Base-by-base conservation (phyloP, 2,113 vertebrate species). In the Phoenicopterus ruber region DNA sequence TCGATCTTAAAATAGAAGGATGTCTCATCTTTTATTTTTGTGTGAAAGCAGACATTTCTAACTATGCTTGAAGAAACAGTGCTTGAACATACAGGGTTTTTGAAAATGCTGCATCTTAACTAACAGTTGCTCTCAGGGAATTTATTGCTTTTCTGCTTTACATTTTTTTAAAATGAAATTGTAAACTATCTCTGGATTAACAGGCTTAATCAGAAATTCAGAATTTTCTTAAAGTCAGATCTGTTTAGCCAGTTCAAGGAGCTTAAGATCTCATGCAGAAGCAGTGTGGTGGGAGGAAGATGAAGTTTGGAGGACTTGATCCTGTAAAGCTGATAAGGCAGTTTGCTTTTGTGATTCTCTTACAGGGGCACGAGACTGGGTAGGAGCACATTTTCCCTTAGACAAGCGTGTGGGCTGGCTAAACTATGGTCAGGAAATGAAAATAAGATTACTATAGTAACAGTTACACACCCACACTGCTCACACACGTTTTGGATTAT, bases 391-490 rank as follows among this genome's bases (percentile, higher is more conserved):
- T 91, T 96, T 97, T 96, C 89, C 86, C 42, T 86, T 67, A 95
- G 84, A 88, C 74, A 31, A 83, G 47, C 7, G 4, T 91, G 96
- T 97, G 94, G 95, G 94, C 93, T 95, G 78, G 66, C 81, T 91
- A 70, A 88, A 71, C 74, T 77, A 50, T 2, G 22, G 78, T 90
- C 93, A 96, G 96, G 94, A 97, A 97, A 95, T 94, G 94, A 79
- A 94, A 91, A 93, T 72, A 63, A 74, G 84, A 91, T 96, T 81
- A 12, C 94, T 91, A 42, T 85, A 94, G 96, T 94, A 95, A 93
- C 94, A 95, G 93, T 40, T 93, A 55, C 40, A 87, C 87, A 83
- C 96, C 93, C 96, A 94, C 95, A 86, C 90, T 88, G 67, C 90
- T 92, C 94, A 63, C 96, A 91, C 58, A 80, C 71, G 1, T 85